A percentile compares a stretch with the other conserved stretches of the same genome.
These are phyloP conservation scores for Crotalus tigris DNA, from an alignment of 2,113 vertebrate species.

Conservation along the genomic window DNA sequence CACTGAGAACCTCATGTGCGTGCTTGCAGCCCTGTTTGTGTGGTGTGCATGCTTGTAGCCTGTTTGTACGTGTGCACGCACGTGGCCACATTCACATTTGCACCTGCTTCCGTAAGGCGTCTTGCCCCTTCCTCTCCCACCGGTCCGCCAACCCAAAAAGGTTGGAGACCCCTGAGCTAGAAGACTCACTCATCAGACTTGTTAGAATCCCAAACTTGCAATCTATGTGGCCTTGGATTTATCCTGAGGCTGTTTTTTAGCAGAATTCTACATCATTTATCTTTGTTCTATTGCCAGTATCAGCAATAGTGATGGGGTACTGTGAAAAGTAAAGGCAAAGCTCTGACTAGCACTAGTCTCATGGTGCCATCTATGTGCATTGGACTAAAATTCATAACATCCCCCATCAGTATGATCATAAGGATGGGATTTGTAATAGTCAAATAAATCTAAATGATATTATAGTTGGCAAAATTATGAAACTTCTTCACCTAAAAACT, in stretches of 20 bases:
- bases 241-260: background rate
- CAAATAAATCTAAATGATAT: background rate
- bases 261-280: background rate
- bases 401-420: background rate
- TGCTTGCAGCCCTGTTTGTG: too few species aligned
- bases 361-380: background rate
- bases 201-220: background rate
- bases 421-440: background rate
- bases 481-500: background rate
- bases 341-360: background rate
- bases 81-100: too few species aligned
- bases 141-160: too few species aligned
- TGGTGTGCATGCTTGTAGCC: too few species aligned
- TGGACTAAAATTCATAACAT: background rate
- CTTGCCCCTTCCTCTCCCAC: too few species aligned
- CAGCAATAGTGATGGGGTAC: background rate
- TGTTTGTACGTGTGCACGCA: too few species aligned
- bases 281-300: background rate
- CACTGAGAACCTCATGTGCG: too few species aligned
- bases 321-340: background rate
- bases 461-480: background rate
- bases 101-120: too few species aligned
- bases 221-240: background rate
- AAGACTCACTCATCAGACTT: background rate
- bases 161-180: background rate